These are phyloP conservation scores for Amazona guildingii DNA, from an alignment of 2,113 vertebrate genomes.

Conservation along the genomic window DNA sequence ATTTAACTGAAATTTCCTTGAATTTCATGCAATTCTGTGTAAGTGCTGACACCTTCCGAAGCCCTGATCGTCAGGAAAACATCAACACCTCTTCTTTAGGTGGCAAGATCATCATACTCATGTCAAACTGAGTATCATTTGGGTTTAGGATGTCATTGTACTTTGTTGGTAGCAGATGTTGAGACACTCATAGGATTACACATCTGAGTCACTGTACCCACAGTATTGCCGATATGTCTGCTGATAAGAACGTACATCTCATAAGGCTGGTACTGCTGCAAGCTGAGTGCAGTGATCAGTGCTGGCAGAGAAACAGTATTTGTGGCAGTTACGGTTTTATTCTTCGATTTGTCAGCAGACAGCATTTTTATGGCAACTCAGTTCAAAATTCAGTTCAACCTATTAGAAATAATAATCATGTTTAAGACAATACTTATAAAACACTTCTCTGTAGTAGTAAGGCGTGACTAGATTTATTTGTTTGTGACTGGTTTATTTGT, in stretches of 20 bases:
- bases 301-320: neutral
- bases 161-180: neutral
- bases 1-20: neutral
- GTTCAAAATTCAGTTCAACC: neutral
- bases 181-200: rapidly evolving
- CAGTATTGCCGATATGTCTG: rapidly evolving
- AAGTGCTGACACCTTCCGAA: neutral
- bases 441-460: neutral
- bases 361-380: neutral
- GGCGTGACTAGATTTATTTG: neutral
- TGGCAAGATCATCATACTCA: rapidly evolving
- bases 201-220: neutral
- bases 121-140: rapidly evolving
- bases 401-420: neutral
- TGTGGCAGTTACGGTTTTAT: neutral
- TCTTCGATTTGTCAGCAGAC: neutral
- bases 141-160: neutral
- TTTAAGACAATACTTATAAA: neutral
- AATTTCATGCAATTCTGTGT: neutral
- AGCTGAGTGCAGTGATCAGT: neutral
- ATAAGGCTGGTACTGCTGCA: neutral
- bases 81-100: neutral
- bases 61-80: neutral
- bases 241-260: neutral
- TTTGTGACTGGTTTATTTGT: neutral